Evolutionary conservation across 2,888 invertebrate genomes (phyloP).

Genomic region (Drosophila mimetica): DNA sequence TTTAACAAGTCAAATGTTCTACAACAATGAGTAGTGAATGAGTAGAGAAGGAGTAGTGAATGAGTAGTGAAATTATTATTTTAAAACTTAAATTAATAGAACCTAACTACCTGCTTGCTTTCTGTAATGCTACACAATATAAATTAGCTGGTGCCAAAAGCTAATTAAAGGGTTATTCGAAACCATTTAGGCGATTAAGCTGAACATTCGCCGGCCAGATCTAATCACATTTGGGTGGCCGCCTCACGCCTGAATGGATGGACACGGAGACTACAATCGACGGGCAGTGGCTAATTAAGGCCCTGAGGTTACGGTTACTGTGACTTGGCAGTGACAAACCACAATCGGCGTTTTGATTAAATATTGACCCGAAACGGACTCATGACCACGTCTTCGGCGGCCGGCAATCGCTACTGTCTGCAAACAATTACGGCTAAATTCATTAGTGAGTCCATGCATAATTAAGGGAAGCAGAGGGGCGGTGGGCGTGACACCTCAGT

Average conservation of each 20-base stretch:
- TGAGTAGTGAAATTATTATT: no score
- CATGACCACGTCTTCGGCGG: conserved; percentile 37
- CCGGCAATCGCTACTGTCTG: conserved; percentile 22
- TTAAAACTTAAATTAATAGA: no score
- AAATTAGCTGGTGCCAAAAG: not conserved
- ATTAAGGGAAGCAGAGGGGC: conserved; percentile 34
- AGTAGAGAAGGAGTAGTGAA: no score
- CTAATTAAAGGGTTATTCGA: not conserved
- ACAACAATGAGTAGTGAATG: conserved; percentile 8
- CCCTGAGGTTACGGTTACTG: conserved; percentile 32
- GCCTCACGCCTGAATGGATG: conserved; percentile 7
- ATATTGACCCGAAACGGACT: conserved; percentile 50
- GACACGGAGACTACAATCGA: conserved; percentile 20
- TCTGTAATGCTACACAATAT: not conserved
- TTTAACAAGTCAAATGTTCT: conserved; percentile 4
- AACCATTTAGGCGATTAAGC: conserved; percentile 12
- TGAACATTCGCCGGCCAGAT: conserved; percentile 7
- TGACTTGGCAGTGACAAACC: conserved; percentile 21
- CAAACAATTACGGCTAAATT: conserved; percentile 61
- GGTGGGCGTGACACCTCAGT: conserved; percentile 31
- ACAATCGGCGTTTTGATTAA: conserved; percentile 55
- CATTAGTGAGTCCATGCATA: conserved; percentile 53
- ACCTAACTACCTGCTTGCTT: not conserved
- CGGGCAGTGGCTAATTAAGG: conserved; percentile 26
- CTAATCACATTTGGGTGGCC: conserved; percentile 14